Conservation (phyloP, 2,888 invertebrate species). For the Poecilobothrus nobilitatus region DNA sequence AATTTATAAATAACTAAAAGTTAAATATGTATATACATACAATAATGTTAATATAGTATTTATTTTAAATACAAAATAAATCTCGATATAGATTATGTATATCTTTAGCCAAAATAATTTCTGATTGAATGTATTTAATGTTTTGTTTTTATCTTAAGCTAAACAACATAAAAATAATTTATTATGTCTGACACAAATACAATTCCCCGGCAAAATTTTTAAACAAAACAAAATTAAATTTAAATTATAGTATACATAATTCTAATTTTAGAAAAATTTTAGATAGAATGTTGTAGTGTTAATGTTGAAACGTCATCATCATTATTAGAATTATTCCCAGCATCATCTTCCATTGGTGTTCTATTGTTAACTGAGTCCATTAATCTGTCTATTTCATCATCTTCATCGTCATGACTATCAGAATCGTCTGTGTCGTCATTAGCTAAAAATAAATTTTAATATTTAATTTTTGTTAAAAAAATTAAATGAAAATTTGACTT, state of each 20-base stretch:
- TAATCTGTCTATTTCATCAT: constrained; percentile 37
- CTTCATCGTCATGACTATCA: constrained; percentile 48
- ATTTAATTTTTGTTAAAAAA: no score
- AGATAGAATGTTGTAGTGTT: neutral
- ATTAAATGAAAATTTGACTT: no score
- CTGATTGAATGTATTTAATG: no score
- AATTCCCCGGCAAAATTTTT: neutral
- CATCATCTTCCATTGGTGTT: constrained; percentile 4
- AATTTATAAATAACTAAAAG: no score
- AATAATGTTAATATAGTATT: no score
- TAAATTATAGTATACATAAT: neutral
- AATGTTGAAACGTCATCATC: constrained; percentile 1
- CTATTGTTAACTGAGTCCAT: constrained; percentile 1
- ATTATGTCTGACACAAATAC: neutral
- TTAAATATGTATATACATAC: no score
- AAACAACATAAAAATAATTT: constrained; percentile 1
- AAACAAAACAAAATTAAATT: neutral
- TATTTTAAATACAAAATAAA: no score
- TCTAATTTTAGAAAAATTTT: neutral
- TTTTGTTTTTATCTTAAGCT: neutral
- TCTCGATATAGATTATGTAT: no score
- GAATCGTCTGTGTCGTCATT: constrained; percentile 49
- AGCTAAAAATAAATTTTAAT: constrained; percentile 30
- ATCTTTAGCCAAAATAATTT: no score
- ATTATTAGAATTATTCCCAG: neutral